Evolutionary conservation across 2,888 invertebrate genomes (phyloP).

Genomic region (Callyntrura guangdongensis): DNA sequence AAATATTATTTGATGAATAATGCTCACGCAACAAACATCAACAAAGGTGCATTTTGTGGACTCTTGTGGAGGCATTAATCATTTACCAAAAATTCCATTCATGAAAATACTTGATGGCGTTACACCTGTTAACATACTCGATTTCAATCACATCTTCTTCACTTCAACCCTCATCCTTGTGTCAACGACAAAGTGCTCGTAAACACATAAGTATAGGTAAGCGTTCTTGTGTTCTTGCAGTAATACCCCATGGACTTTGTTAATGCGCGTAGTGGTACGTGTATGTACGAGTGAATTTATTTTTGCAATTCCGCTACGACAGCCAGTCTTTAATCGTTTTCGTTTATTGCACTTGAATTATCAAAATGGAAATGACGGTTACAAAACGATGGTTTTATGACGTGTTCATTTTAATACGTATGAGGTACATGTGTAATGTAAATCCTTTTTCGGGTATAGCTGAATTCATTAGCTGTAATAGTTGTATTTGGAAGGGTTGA

Average conservation of each 20-base stretch:
- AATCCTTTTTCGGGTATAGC: slow-evolving; percentile 67
- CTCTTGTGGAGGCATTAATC: slow-evolving; percentile 38
- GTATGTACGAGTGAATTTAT: neutral
- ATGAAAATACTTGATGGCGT: slow-evolving; percentile 29
- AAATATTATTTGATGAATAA: slow-evolving; percentile 27
- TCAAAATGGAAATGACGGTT: slow-evolving; percentile 53
- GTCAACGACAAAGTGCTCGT: neutral
- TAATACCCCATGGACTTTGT: neutral
- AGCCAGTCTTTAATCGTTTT: neutral
- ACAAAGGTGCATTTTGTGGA: slow-evolving; percentile 28
- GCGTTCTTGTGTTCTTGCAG: neutral
- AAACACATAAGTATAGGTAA: neutral
- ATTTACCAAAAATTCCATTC: slow-evolving; percentile 37
- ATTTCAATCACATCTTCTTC: slow-evolving; percentile 23
- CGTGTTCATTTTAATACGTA: slow-evolving; percentile 45
- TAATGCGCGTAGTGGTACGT: neutral
- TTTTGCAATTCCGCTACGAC: neutral
- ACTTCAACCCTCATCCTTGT: neutral
- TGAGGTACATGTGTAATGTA: slow-evolving; percentile 65
- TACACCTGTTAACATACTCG: slow-evolving; percentile 26
- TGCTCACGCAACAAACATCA: slow-evolving; percentile 28
- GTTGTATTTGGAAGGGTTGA: slow-evolving; percentile 29
- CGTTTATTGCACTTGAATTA: slow-evolving; percentile 25
- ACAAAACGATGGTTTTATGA: slow-evolving; percentile 60
- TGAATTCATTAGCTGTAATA: slow-evolving; percentile 63